Conservation (phyloP, 2,797 vertebrate species). For the Eleutherodactylus coqui region DNA sequence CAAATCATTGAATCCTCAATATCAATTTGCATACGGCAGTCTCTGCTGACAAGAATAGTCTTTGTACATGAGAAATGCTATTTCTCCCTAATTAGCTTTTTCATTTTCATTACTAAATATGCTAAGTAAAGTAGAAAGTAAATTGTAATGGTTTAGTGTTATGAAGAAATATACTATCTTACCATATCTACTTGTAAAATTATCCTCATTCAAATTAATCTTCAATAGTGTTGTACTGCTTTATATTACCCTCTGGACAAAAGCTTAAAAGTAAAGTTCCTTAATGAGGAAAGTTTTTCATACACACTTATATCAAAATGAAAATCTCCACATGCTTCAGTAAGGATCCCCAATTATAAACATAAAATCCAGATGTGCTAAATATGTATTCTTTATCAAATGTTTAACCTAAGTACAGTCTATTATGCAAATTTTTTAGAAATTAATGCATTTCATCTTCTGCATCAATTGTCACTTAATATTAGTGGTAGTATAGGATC, state of each 20-base stretch:
- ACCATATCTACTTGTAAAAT: slow-evolving; percentile 45
- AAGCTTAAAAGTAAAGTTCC: slow-evolving; percentile 69
- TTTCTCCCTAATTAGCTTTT: slow-evolving; percentile 39
- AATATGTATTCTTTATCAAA: slow-evolving; percentile 57
- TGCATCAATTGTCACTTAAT: slow-evolving; percentile 29
- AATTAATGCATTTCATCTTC: slow-evolving; percentile 36
- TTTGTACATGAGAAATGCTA: slow-evolving; percentile 29
- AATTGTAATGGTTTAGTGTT: slow-evolving; percentile 26
- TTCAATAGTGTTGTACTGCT: slow-evolving; percentile 67
- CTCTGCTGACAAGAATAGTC: slow-evolving; percentile 40
- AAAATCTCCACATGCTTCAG: slow-evolving; percentile 64
- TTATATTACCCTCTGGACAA: slow-evolving; percentile 69
- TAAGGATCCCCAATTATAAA: slow-evolving; percentile 57
- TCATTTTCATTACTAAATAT: slow-evolving; percentile 44
- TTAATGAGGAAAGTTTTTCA: slow-evolving; percentile 69
- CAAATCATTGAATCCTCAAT: slow-evolving; percentile 7
- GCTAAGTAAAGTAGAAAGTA: slow-evolving; percentile 46
- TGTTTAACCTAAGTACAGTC: slow-evolving; percentile 39
- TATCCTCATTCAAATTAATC: slow-evolving; percentile 71
- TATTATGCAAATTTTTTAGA: slow-evolving; percentile 36
- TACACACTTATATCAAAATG: slow-evolving; percentile 66
- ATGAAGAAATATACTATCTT: slow-evolving; percentile 22
- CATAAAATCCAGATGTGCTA: slow-evolving; percentile 46
- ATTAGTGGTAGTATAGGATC: slow-evolving; percentile 39
- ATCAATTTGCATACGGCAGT: slow-evolving; percentile 29